These are phyloP conservation scores for Lutjanus argentimaculatus DNA, from an alignment of 2,797 vertebrate genomes.

Conservation along the genomic window DNA sequence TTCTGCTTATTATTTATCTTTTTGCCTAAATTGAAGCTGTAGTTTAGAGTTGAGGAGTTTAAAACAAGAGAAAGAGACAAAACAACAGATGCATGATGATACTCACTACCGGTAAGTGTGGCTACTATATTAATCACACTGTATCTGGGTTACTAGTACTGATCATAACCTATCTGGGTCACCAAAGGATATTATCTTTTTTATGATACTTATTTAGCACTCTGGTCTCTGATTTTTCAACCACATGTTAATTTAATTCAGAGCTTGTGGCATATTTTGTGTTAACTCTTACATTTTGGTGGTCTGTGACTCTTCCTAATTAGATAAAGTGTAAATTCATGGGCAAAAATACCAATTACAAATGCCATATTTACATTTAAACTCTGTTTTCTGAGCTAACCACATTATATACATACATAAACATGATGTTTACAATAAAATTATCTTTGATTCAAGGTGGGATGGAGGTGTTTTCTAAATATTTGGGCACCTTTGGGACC, in stretches of 20 bases:
- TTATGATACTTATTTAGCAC: neutral
- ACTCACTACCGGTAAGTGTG: constrained; percentile 36
- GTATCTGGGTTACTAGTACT: neutral
- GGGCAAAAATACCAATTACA: too few species aligned
- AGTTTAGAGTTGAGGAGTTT: neutral
- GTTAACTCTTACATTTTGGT: neutral
- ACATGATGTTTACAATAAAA: neutral
- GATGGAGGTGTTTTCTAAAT: constrained; percentile 42
- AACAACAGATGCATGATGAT: neutral
- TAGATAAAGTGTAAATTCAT: neutral
- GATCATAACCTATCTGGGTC: too few species aligned
- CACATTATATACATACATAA: neutral
- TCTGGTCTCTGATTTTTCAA: neutral
- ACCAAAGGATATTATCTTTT: neutral
- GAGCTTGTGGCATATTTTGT: neutral
- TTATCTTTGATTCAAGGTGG: constrained; percentile 42
- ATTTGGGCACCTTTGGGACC: constrained; percentile 16
- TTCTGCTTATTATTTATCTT: too few species aligned
- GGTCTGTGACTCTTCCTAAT: neutral
- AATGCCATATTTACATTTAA: too few species aligned
- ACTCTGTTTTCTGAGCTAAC: neutral
- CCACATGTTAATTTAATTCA: neutral
- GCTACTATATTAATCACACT: neutral
- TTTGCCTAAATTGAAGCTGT: neutral
- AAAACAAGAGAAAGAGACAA: neutral